Conservation (phyloP, 92 coral and sea anemone species). For the Porites divaricata region DNA sequence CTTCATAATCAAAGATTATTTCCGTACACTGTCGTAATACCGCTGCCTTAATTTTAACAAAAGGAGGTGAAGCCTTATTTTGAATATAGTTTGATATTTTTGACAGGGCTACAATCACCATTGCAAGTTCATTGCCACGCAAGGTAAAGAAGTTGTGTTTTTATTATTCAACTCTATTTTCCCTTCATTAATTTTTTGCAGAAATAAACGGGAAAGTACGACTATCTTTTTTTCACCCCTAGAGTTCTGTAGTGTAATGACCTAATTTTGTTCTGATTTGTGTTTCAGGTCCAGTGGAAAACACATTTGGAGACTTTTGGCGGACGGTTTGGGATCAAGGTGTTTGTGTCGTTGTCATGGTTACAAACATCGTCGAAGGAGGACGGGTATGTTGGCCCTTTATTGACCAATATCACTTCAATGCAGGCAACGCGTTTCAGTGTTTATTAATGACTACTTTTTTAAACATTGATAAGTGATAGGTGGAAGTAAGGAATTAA, state of each 20-base stretch:
- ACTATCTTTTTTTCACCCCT: neutral
- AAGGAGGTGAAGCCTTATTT: no score
- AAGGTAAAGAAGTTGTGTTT: constrained; percentile 51
- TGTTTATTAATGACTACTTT: no score
- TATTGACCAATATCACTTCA: no score
- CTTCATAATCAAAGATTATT: no score
- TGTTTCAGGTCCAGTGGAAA: constrained; percentile 80
- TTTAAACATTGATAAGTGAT: no score
- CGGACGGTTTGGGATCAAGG: constrained; percentile 90
- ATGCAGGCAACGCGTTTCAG: no score
- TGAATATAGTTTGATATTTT: neutral
- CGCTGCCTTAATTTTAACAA: no score
- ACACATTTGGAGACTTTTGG: constrained; percentile 91
- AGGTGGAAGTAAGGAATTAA: no score
- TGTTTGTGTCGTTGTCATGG: constrained; percentile 78
- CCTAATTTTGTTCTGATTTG: neutral
- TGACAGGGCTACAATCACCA: constrained; percentile 82
- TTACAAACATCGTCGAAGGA: constrained; percentile 84
- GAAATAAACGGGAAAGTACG: no score
- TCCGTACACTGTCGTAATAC: no score
- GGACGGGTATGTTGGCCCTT: constrained; percentile 67
- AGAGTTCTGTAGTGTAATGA: neutral
- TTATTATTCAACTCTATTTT: no score
- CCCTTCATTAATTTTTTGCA: no score
- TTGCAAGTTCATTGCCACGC: constrained; percentile 88